Evolutionary conservation across 2,888 invertebrate genomes (phyloP).

Genomic region (Fragum whitleyi): DNA sequence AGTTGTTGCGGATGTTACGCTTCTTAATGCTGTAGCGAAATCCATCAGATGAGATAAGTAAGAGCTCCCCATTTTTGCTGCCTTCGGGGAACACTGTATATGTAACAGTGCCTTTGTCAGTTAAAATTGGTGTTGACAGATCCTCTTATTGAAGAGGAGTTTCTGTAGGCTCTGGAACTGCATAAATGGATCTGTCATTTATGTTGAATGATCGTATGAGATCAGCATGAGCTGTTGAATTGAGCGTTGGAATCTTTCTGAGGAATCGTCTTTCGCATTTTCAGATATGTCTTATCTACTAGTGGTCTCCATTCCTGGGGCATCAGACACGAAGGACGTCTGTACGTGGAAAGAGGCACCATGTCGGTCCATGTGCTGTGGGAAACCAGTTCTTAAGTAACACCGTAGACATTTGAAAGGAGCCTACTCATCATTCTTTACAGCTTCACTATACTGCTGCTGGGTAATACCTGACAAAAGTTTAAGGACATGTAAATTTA

Average conservation of each 20-base stretch:
- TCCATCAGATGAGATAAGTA: conserved; percentile 6
- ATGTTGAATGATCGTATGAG: background rate
- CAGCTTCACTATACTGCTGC: background rate
- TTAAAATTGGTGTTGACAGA: background rate
- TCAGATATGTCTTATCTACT: background rate
- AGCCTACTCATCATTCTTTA: background rate
- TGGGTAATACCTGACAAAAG: background rate
- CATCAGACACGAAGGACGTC: background rate
- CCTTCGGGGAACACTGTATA: conserved; percentile 14
- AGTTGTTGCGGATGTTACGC: background rate
- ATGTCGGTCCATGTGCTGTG: background rate
- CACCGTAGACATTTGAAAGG: conserved; percentile 6
- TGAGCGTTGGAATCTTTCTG: background rate
- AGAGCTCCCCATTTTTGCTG: conserved; percentile 1
- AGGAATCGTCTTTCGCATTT: too few species aligned
- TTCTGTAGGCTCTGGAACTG: background rate
- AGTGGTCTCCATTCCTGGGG: background rate
- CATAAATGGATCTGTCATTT: background rate
- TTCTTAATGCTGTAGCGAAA: conserved; percentile 17
- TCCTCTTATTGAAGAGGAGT: background rate
- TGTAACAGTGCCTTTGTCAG: background rate
- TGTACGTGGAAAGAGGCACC: background rate
- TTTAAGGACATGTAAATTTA: too few species aligned
- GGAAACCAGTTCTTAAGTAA: background rate
- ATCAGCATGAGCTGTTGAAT: background rate